Evolutionary conservation across 2,888 invertebrate species (phyloP), one percentile per base, ranked within the genome.

Genomic region (Hyposoter dolosus): DNA sequence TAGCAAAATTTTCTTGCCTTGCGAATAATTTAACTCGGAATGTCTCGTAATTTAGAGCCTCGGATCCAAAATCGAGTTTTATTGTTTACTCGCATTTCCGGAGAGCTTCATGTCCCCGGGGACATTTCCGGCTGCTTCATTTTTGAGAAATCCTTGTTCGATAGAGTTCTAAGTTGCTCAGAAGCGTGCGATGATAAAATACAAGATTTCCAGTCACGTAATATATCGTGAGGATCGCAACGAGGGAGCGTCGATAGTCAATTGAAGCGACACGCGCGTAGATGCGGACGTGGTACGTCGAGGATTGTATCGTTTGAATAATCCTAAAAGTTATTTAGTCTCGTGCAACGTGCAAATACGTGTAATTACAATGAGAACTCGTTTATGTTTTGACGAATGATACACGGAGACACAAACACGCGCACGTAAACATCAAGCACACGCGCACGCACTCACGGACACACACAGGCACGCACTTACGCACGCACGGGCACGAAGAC

Each of bases 401-500:
- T 6, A 23, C 45, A 43, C 53, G 40, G 40, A 35, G 35, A 15
- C 23, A 45, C 45, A 19, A 28, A 75, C 28, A 43, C 43, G 43
- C 60, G 40, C 74, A 60, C 74, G n/a, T 23, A 28, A 43, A 43
- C 74, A 28, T 28, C 1, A 45, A 28, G 12, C 56, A 56, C 72
- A 56, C 74, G 40, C 53, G 28, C 19, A 15, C 12, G 28, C 23
- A 28, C 43, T 10, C 63, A 75, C 75, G 5, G 40, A 40, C 40
- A 40, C 75, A 32, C 60, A 28, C 63, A 45, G 9, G 10, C 43
- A 43, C 60, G 6, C 60, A 23, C 47, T 7, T 65, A 65, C 76
- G 17, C 65, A 76, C 32, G 15, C 47, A 45, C n/a, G 43, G 47
- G 35, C 32, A 50, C 71, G 28, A 23, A 28, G 9, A 50, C n/a